Evolutionary conservation across 2,113 vertebrate species (phyloP).

Genomic region (Prunella fulvescens): DNA sequence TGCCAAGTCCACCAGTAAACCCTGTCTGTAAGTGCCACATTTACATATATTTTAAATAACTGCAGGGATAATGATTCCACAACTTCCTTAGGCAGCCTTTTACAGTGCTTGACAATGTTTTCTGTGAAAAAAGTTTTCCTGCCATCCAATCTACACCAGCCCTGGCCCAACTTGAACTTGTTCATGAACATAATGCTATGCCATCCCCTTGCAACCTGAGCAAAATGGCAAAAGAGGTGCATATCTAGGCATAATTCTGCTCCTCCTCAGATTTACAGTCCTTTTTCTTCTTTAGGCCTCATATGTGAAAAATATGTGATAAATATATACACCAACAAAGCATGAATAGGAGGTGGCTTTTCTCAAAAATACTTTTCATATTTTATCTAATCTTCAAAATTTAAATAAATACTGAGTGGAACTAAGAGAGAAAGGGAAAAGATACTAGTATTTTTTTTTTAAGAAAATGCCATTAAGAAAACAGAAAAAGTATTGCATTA

Average conservation of each 20-base stretch:
- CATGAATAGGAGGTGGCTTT: neutral
- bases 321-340: neutral
- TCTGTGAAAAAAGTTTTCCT: neutral
- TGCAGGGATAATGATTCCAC: neutral
- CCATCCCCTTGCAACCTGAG: neutral
- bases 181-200: neutral
- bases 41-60: neutral
- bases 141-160: neutral
- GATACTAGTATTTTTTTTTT: neutral
- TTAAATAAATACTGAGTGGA: neutral
- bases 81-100: neutral
- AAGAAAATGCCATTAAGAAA: neutral
- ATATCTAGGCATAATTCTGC: neutral
- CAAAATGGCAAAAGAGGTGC: neutral
- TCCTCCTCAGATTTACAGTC: neutral
- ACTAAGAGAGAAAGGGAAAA: neutral
- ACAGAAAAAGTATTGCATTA: neutral
- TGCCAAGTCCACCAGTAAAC: neutral
- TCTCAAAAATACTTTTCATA: neutral
- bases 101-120: neutral
- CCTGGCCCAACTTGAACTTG: neutral
- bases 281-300: neutral
- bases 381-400: neutral
- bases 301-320: neutral
- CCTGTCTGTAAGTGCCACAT: neutral